Base-by-base conservation (phyloP, 1,140 invertebrate species). In the Ooceraea biroi region DNA sequence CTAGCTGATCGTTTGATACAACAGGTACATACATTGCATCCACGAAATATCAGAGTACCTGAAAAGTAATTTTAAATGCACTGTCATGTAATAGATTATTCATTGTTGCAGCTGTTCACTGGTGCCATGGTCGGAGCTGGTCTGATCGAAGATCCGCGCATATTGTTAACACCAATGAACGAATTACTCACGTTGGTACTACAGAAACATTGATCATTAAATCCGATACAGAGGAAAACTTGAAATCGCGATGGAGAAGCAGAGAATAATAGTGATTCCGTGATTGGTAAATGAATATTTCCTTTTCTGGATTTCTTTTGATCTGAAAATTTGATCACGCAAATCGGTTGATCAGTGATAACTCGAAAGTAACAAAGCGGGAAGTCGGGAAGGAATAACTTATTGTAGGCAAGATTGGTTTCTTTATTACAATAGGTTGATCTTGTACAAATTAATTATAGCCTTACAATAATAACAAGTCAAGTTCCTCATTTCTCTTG, bases 91-190 rank as follows among this genome's bases (percentile, higher is more conserved):
- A 57, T 36, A 25, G 25, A 12, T 71, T 63, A 61, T 85, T 55
- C 52, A 50, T 55, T 82, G 7, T 85, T 95, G 83, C 89, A 98
- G 97, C 92, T 99, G 12, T 99, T 99, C 92, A 96, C 97, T 58
- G 99, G 99, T 95, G 98, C 98, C 0, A 98, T 99, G 98, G 97
- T 99, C 5, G 97, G 97, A 25, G 98, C 99, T 60, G 99, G 99
- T 11, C 95, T 99, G n/a, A 96, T 99, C 0, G 97, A 99, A 92
- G 98, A 99, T 95, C 97, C 99, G 0, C 95, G 98, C 84, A 96
- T 96, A 84, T 95, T 99, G 69, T 94, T 99, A 10, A 96, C 96
- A 11, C 96, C 97, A 48, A 97, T 99, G 94, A 99, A 99, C 94
- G 96, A 98, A 89, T 95, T 99, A 27, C 93, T 99, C 52, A 96